Evolutionary conservation across 2,797 vertebrate species (phyloP).

Genomic region (Schizopygopsis pylzovi): DNA sequence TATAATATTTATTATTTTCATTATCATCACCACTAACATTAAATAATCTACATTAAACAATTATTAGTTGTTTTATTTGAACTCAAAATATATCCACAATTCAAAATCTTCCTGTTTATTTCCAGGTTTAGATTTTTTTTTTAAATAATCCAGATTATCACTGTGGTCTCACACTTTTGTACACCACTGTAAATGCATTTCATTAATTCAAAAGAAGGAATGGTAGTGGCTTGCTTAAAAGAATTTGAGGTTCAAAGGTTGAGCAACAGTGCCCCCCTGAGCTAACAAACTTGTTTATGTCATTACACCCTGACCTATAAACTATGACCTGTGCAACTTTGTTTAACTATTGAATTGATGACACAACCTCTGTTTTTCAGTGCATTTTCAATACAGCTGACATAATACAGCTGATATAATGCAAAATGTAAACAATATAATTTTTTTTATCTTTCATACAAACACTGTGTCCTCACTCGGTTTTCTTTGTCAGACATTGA

Average conservation of each 20-base stretch:
- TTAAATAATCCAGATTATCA: neutral
- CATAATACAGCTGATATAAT: neutral
- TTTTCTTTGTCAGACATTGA: neutral
- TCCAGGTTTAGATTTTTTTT: neutral
- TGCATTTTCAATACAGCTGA: neutral
- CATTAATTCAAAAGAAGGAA: neutral
- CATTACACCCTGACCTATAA: constrained; percentile 18
- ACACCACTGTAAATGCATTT: neutral
- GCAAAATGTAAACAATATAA: constrained; percentile 8
- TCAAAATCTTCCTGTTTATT: neutral
- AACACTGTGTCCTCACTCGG: neutral
- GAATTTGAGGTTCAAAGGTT: constrained; percentile 53
- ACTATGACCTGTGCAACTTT: constrained; percentile 23
- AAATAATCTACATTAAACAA: neutral
- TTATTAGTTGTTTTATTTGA: neutral
- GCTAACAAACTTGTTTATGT: constrained; percentile 43
- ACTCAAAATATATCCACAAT: neutral
- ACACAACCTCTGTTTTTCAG: constrained; percentile 12
- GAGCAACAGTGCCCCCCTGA: constrained; percentile 63
- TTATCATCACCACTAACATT: neutral
- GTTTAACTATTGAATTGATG: neutral
- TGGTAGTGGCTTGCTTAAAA: neutral
- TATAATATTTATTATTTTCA: neutral
- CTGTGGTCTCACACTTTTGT: neutral
- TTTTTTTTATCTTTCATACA: neutral